Evolutionary conservation across 1,140 invertebrate species (phyloP).

Genomic region (Lanistes nyassanus): DNA sequence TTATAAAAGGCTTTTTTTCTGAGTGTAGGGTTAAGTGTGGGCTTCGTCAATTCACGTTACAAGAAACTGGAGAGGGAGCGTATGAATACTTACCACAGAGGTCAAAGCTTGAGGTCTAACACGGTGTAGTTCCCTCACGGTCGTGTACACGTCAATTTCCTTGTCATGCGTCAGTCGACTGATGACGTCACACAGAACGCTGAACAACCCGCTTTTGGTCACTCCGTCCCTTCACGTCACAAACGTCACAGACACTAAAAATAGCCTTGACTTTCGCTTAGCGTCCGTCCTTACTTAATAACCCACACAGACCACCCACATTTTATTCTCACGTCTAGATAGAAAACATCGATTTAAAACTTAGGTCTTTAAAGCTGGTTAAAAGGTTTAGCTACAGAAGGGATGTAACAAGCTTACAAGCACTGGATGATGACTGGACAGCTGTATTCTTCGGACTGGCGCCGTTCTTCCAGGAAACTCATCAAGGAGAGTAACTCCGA

Average conservation of each 20-base stretch:
- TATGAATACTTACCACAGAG: neutral
- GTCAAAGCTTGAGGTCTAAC: slow-evolving; percentile 33
- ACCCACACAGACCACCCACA: neutral
- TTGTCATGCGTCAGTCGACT: slow-evolving; percentile 62
- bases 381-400: neutral
- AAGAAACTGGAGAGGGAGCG: neutral
- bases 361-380: neutral
- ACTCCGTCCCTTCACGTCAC: slow-evolving; percentile 57
- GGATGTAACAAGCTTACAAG: neutral
- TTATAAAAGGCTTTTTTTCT: too few relatives aligned
- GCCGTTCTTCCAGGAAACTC: slow-evolving; percentile 90
- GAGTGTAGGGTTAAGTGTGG: too few relatives aligned
- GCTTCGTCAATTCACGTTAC: too few relatives aligned
- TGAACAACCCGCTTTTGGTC: slow-evolving; percentile 58
- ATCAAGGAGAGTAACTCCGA: slow-evolving; percentile 95
- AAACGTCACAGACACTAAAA: neutral
- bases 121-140: slow-evolving; percentile 51
- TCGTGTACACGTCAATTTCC: slow-evolving; percentile 64
- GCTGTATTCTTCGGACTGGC: slow-evolving; percentile 67
- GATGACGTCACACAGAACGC: slow-evolving; percentile 57
- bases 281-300: too few relatives aligned
- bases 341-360: neutral
- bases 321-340: neutral
- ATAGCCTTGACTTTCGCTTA: too few relatives aligned
- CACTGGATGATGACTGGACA: slow-evolving; percentile 11